Evolutionary conservation across 2,888 invertebrate species (phyloP).

Genomic region (Lasioglossum morio): DNA sequence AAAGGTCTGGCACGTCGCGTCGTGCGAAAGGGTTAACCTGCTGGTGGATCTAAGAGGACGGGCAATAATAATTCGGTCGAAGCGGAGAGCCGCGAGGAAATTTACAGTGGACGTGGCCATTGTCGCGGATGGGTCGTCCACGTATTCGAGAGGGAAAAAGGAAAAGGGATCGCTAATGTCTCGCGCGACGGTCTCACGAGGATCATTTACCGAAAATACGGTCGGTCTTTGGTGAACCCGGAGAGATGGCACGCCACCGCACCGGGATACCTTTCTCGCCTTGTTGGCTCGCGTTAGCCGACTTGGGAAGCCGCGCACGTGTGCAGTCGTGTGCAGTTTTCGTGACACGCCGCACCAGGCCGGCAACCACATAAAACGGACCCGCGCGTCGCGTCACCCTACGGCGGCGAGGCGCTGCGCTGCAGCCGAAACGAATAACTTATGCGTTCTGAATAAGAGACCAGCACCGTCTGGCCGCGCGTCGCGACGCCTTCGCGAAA

Average conservation of each 20-base stretch:
- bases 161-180: constrained; percentile 40
- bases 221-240: constrained; percentile 9
- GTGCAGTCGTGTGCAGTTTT: constrained; percentile 60
- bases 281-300: constrained; percentile 33
- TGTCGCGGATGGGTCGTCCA: background rate
- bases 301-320: constrained; percentile 63
- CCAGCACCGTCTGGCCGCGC: constrained; percentile 49
- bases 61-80: background rate
- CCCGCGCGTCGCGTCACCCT: background rate
- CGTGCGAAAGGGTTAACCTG: background rate
- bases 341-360: constrained; percentile 41
- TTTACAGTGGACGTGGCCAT: constrained; percentile 10
- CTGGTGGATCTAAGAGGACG: background rate
- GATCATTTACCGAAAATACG: constrained; percentile 52
- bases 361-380: constrained; percentile 57
- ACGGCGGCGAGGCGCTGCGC: constrained; percentile 16
- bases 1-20: background rate
- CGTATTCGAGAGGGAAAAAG: background rate
- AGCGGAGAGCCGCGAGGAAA: background rate
- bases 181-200: constrained; percentile 40
- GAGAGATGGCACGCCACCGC: constrained; percentile 17
- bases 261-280: constrained; percentile 28
- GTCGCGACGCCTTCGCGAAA: constrained; percentile 34
- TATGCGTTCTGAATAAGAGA: constrained; percentile 67
- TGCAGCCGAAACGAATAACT: constrained; percentile 68